Percentiles rank a stretch among this genome's conserved stretches.
These are phyloP conservation scores for Piezodorus guildinii DNA, from an alignment of 1,140 invertebrate species.

Conservation along the genomic window DNA sequence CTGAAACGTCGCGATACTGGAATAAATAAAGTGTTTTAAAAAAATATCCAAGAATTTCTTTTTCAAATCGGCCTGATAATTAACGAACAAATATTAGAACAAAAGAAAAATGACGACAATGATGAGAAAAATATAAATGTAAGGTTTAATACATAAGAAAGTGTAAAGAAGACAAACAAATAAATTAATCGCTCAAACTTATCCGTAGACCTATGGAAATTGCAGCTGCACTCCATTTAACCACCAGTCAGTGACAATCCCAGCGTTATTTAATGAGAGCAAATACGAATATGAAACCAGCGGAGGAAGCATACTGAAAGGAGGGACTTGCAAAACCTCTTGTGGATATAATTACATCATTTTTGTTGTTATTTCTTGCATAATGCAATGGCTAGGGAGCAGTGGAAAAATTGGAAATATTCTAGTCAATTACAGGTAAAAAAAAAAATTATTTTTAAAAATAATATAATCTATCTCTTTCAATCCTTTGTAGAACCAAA, in stretches of 20 bases:
- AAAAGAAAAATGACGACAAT: too few species aligned
- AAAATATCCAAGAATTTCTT: too few species aligned
- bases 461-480: too few species aligned
- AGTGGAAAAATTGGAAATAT: constrained; percentile 50
- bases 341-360: constrained; percentile 38
- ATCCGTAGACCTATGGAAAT: constrained; percentile 23
- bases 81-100: too few species aligned
- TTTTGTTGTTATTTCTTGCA: constrained; percentile 36
- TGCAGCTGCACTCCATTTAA: constrained; percentile 23
- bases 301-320: constrained; percentile 16
- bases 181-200: too few species aligned
- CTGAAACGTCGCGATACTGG: too few species aligned
- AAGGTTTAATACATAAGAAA: background rate
- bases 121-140: too few species aligned
- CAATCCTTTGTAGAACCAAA: too few species aligned
- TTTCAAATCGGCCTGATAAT: too few species aligned
- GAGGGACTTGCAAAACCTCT: constrained; percentile 40
- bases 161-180: background rate
- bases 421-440: constrained; percentile 43
- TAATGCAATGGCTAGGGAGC: constrained; percentile 43
- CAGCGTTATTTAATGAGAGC: background rate
- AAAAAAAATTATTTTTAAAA: background rate
- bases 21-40: too few species aligned
- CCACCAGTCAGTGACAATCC: background rate
- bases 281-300: constrained; percentile 5